A percentile compares a stretch with the other conserved stretches of the same genome.
phyloP scores from a whole-genome alignment of 2,797 vertebrate species.

The Brotula barbata region DNA sequence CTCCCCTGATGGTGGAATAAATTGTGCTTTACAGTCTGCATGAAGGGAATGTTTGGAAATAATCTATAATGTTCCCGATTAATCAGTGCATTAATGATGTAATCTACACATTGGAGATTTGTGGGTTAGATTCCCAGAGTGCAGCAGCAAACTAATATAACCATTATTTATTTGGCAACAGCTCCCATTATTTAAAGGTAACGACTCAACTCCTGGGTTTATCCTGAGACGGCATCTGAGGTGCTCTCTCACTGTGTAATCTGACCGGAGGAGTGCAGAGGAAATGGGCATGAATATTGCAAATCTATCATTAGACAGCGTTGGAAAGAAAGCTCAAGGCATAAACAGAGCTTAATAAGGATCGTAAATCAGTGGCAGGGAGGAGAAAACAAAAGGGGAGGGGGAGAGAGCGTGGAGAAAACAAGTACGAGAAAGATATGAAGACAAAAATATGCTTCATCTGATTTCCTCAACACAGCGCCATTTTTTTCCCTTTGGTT shows the following conservation, averaged over 20 bases:
- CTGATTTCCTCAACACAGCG: conserved; percentile 22
- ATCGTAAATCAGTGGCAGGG: conserved; percentile 68
- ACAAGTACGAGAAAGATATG: conserved; percentile 30
- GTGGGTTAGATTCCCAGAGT: conserved; percentile 11
- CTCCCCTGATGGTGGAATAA: conserved; percentile 14
- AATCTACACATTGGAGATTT: not conserved
- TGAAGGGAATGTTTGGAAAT: conserved; percentile 33
- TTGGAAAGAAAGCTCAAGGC: conserved; percentile 68
- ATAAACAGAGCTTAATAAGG: conserved; percentile 76
- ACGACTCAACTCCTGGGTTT: conserved; percentile 33
- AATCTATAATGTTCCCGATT: conserved; percentile 38
- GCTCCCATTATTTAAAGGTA: conserved; percentile 39
- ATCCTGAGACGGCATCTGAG: conserved; percentile 26
- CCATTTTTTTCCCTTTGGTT: conserved; percentile 33
- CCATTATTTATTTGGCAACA: conserved; percentile 21
- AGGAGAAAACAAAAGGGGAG: conserved; percentile 29
- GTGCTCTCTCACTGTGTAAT: conserved; percentile 36
- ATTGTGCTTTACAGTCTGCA: conserved; percentile 16
- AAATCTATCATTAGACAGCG: conserved; percentile 70
- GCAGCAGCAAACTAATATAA: conserved; percentile 18
- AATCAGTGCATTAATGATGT: conserved; percentile 14
- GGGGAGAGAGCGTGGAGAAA: conserved; percentile 8
- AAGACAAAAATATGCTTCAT: conserved; percentile 28
- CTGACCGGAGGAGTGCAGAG: conserved; percentile 59
- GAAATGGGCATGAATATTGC: conserved; percentile 69